These are phyloP conservation scores for Brachyistius frenatus DNA, from an alignment of 2,113 vertebrate genomes.

Conservation along the genomic window DNA sequence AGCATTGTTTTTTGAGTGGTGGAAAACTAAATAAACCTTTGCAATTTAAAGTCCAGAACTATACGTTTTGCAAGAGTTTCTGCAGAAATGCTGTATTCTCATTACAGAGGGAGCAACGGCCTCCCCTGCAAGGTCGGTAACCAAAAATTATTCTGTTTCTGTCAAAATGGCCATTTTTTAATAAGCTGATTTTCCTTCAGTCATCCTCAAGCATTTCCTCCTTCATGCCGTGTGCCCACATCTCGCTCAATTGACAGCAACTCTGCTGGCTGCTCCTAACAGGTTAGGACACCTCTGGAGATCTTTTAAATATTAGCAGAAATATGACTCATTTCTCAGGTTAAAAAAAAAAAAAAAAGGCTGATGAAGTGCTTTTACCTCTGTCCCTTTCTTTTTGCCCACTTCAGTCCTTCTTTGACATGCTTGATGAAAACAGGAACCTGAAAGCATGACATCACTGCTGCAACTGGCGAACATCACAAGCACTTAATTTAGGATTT, in stretches of 20 bases:
- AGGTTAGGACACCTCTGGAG: conserved; percentile 43
- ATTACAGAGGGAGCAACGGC: conserved; percentile 4
- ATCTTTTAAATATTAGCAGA: conserved; percentile 19
- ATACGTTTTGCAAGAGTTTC: background rate
- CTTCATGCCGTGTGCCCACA: conserved; percentile 1
- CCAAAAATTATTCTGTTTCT: conserved; percentile 20
- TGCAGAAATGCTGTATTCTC: background rate
- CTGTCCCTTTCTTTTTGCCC: background rate
- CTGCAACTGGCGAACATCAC: background rate
- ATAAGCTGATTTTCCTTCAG: conserved; percentile 40
- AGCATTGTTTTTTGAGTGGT: background rate
- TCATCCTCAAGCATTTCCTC: conserved; percentile 20
- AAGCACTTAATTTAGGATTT: background rate
- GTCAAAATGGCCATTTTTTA: conserved; percentile 25
- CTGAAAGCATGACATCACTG: background rate
- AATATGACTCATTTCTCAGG: conserved; percentile 28
- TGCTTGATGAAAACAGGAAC: background rate
- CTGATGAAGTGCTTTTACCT: conserved; percentile 34
- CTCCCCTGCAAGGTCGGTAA: conserved; percentile 38
- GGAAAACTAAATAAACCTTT: background rate
- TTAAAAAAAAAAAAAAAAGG: conserved; percentile 17
- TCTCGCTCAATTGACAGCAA: conserved; percentile 23
- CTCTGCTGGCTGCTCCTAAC: conserved; percentile 28
- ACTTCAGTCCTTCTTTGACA: background rate
- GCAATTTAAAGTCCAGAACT: background rate